Conservation (phyloP, 2,113 vertebrate genomes). For the Ameiurus melas region DNA sequence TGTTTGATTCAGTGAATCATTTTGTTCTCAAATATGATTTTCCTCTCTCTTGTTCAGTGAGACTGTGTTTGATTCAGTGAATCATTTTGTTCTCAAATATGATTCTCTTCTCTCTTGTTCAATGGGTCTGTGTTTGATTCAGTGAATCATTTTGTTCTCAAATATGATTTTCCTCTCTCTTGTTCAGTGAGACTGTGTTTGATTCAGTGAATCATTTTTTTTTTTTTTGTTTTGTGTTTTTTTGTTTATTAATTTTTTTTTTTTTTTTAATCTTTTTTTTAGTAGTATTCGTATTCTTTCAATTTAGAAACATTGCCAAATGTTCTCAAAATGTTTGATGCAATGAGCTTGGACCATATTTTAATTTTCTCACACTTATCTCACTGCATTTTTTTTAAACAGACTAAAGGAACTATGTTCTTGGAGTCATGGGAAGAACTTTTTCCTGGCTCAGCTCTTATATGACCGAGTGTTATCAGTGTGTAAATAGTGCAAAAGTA, state of each 20-base stretch:
- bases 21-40: background rate
- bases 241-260: too few species aligned
- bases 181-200: too few species aligned
- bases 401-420: background rate
- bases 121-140: too few species aligned
- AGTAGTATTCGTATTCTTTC: background rate
- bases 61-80: too few species aligned
- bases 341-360: background rate
- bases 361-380: background rate
- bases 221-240: too few species aligned
- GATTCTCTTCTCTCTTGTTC: background rate
- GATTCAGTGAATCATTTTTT: too few species aligned
- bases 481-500: background rate
- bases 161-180: background rate
- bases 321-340: background rate
- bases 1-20: background rate
- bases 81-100: background rate
- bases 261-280: too few species aligned
- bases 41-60: too few species aligned
- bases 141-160: background rate
- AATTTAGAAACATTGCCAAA: background rate
- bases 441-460: background rate
- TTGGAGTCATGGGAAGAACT: background rate
- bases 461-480: background rate
- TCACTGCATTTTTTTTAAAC: background rate